Evolutionary conservation across 2,797 vertebrate species (phyloP).

Genomic region (Dromococcyx pavoninus): DNA sequence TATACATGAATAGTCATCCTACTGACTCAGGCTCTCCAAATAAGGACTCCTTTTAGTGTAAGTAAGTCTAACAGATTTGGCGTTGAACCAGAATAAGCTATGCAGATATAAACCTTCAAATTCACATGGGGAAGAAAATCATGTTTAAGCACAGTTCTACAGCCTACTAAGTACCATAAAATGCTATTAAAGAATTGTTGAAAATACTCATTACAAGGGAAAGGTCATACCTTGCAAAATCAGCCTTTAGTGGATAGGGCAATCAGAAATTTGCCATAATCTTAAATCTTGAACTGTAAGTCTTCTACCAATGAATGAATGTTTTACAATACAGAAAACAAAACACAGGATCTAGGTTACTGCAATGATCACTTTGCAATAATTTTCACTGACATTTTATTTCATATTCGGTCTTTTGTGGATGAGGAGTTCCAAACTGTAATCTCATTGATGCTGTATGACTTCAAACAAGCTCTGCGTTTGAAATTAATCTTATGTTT

Average conservation of each 20-base stretch:
- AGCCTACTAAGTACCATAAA: neutral
- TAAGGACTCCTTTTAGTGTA: neutral
- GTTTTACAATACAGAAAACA: neutral
- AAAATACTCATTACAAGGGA: neutral
- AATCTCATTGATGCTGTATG: neutral
- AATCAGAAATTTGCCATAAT: neutral
- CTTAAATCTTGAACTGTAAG: neutral
- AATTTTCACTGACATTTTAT: neutral
- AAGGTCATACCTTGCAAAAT: neutral
- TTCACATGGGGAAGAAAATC: neutral
- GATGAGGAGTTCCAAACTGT: neutral
- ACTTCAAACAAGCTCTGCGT: neutral
- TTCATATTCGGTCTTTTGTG: neutral
- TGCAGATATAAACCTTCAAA: neutral
- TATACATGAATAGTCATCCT: neutral
- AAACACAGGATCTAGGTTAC: neutral
- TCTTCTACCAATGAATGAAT: neutral
- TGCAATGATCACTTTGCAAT: neutral
- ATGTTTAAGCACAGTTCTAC: neutral
- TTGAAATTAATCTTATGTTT: neutral
- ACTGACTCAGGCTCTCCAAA: neutral
- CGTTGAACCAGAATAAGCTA: neutral
- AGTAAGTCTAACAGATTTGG: neutral
- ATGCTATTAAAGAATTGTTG: neutral
- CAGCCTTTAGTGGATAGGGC: neutral